phyloP scores from a whole-genome alignment of 2,888 invertebrate species.

The Stegana nigrithorax region DNA sequence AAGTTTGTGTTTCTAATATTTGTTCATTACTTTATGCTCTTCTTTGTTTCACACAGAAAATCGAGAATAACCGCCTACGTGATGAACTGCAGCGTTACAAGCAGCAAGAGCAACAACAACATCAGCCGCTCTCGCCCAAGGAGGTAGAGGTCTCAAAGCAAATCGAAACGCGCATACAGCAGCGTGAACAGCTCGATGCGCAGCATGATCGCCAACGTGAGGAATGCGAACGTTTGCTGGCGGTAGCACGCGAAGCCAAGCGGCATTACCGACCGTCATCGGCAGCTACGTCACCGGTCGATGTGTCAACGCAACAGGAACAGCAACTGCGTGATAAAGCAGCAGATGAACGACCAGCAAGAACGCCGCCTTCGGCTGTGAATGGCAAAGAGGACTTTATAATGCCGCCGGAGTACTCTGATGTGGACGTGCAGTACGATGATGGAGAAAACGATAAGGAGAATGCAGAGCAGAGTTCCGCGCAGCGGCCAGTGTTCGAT shows the following conservation, averaged over 20 bases:
- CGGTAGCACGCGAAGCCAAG: slow-evolving; percentile 70
- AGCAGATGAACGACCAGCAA: neutral
- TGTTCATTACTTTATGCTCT: neutral
- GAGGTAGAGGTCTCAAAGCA: slow-evolving; percentile 67
- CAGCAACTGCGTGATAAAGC: neutral
- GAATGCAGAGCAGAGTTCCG: neutral
- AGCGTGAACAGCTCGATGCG: slow-evolving; percentile 70
- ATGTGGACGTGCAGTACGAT: no score
- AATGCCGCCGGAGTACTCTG: slow-evolving; percentile 19
- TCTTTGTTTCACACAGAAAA: slow-evolving; percentile 70
- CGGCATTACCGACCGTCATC: slow-evolving; percentile 62
- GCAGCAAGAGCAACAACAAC: slow-evolving; percentile 67
- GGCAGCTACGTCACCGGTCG: slow-evolving; percentile 1
- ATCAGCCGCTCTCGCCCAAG: slow-evolving; percentile 45
- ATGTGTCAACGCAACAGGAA: neutral
- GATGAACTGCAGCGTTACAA: slow-evolving; percentile 73
- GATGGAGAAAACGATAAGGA: slow-evolving; percentile 47
- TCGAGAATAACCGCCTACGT: slow-evolving; percentile 72
- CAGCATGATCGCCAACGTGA: slow-evolving; percentile 70
- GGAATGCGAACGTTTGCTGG: slow-evolving; percentile 71
- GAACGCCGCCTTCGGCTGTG: neutral
- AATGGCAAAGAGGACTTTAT: neutral
- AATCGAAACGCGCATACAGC: slow-evolving; percentile 70
- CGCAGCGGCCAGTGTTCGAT: slow-evolving; percentile 71
- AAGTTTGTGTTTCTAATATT: neutral